Percentiles rank a stretch among this genome's conserved stretches.
Evolutionary conservation across 1,140 invertebrate genomes (phyloP).

Genomic region (Trinorchestia longiramus): DNA sequence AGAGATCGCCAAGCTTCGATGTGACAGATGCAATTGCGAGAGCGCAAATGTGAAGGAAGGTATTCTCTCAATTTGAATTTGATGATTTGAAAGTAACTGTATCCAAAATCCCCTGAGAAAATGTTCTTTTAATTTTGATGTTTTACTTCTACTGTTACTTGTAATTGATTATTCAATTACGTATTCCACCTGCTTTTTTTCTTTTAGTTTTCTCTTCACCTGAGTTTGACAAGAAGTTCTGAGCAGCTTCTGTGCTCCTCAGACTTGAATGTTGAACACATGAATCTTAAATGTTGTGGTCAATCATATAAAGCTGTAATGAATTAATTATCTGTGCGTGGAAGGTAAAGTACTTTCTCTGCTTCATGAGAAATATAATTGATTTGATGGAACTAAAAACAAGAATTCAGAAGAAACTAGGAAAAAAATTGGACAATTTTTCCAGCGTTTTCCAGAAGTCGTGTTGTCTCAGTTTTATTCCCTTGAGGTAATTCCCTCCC

Average conservation of each 20-base stretch:
- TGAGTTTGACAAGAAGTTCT: background rate
- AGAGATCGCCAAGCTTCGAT: background rate
- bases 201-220: background rate
- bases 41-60: background rate
- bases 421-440: no score
- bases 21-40: background rate
- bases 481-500: no score
- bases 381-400: background rate
- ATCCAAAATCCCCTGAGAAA: background rate
- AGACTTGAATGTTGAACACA: background rate
- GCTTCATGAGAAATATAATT: no score
- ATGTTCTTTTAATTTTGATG: background rate
- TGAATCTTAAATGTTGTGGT: background rate
- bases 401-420: background rate
- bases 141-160: background rate
- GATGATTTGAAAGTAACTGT: background rate
- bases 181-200: background rate
- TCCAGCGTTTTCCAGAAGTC: no score
- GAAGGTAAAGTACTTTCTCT: no score
- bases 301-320: background rate
- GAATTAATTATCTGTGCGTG: no score
- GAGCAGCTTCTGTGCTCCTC: background rate
- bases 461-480: no score
- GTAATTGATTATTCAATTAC: background rate
- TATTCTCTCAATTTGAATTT: background rate